Conservation (phyloP, 2,797 vertebrate species). For the Rhinella marina region DNA sequence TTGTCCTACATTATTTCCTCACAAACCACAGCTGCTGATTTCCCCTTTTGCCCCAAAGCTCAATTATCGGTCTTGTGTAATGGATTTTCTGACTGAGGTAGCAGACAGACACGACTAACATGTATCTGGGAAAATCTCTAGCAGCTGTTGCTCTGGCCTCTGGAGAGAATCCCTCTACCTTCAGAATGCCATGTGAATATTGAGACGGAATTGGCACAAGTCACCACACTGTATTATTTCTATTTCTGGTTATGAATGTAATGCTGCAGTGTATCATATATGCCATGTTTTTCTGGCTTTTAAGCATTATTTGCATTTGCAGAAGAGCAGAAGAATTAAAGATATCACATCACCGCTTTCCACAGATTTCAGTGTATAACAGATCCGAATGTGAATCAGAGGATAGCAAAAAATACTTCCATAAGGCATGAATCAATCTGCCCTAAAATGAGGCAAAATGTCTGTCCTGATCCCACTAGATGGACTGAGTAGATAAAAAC, state of each 20-base stretch:
- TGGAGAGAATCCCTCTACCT: slow-evolving; percentile 49
- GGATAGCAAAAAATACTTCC: too few relatives aligned
- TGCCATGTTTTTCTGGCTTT: not conserved
- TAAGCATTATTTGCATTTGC: not conserved
- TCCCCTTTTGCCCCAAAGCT: slow-evolving; percentile 64
- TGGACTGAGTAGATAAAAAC: too few relatives aligned
- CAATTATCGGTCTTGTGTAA: slow-evolving; percentile 66
- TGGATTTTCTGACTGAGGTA: slow-evolving; percentile 66
- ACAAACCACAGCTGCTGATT: slow-evolving; percentile 62
- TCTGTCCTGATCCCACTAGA: not conserved
- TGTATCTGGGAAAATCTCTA: slow-evolving; percentile 63
- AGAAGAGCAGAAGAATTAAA: not conserved
- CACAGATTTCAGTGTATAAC: not conserved
- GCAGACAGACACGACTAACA: slow-evolving; percentile 61
- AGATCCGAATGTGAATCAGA: not conserved
- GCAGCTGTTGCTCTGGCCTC: slow-evolving; percentile 51
- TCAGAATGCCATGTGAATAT: slow-evolving; percentile 41
- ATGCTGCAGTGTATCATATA: not conserved
- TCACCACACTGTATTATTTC: not conserved
- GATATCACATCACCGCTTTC: not conserved
- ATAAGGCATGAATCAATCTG: too few relatives aligned
- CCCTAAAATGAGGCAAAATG: not conserved
- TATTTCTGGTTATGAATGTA: not conserved
- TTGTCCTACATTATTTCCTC: slow-evolving; percentile 43
- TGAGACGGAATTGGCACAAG: not conserved